Percentiles rank a stretch among this genome's conserved stretches.
Evolutionary conservation across 2,888 invertebrate genomes (phyloP).

Genomic region (Sphinx pinastri): DNA sequence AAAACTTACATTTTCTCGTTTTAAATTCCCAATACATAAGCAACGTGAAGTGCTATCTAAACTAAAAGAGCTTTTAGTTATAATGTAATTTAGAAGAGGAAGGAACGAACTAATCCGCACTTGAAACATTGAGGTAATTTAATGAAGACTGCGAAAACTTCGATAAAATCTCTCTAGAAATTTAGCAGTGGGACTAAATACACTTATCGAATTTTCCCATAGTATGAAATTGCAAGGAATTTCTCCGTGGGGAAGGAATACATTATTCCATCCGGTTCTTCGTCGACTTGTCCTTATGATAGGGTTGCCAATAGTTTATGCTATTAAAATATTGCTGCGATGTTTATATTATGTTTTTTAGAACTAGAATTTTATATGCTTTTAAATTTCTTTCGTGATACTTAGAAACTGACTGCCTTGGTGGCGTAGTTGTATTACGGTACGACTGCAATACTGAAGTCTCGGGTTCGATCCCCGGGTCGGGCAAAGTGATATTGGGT

Average conservation of each 20-base stretch:
- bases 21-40: too few species aligned
- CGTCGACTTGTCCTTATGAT: slow-evolving; percentile 29
- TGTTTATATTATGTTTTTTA: too few species aligned
- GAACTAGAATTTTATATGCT: too few species aligned
- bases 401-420: too few species aligned
- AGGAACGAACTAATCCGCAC: not conserved
- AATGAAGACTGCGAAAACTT: slow-evolving; percentile 37
- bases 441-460: too few species aligned
- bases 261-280: slow-evolving; percentile 50
- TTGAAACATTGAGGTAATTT: slow-evolving; percentile 40
- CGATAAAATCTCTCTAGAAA: slow-evolving; percentile 37
- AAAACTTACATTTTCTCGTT: too few species aligned
- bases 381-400: too few species aligned
- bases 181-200: slow-evolving; percentile 13
- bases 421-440: too few species aligned
- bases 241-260: slow-evolving; percentile 45
- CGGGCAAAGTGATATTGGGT: too few species aligned
- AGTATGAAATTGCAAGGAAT: slow-evolving; percentile 40
- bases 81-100: not conserved
- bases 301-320: not conserved
- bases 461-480: too few species aligned
- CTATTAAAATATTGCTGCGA: not conserved
- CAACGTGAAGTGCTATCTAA: not conserved
- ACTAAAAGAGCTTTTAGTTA: not conserved
- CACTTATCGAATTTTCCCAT: slow-evolving; percentile 35